These are phyloP conservation scores for Python bivittatus DNA, from an alignment of 2,113 vertebrate genomes.

Conservation along the genomic window DNA sequence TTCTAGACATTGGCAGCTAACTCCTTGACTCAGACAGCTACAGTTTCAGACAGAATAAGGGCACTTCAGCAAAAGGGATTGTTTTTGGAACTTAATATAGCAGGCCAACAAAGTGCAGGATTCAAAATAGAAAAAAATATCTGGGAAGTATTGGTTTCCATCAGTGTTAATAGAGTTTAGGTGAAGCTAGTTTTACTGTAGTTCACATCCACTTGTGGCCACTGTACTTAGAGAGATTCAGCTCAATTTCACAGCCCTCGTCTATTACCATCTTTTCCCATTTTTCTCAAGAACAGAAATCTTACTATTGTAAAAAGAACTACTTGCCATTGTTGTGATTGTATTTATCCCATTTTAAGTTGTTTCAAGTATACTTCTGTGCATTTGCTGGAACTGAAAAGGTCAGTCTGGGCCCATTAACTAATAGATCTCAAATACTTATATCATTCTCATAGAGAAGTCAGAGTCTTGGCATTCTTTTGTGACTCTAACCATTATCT, in stretches of 20 bases:
- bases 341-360: constrained; percentile 6
- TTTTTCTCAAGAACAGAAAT: neutral
- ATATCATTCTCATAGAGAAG: neutral
- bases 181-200: neutral
- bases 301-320: neutral
- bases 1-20: neutral
- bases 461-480: neutral
- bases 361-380: constrained; percentile 23
- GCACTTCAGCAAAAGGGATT: neutral
- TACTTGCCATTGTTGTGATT: neutral
- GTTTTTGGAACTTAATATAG: neutral
- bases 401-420: constrained; percentile 21
- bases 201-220: neutral
- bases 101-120: neutral
- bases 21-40: neutral
- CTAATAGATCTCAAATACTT: neutral
- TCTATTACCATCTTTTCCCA: neutral
- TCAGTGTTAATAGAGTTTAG: neutral
- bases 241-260: neutral
- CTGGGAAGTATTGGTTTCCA: neutral
- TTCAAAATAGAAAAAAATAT: neutral
- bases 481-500: neutral
- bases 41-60: neutral
- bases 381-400: constrained; percentile 46
- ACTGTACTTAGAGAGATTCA: neutral